Base-by-base conservation (phyloP, 2,888 invertebrate species). In the Leptinotarsa tumamoca region DNA sequence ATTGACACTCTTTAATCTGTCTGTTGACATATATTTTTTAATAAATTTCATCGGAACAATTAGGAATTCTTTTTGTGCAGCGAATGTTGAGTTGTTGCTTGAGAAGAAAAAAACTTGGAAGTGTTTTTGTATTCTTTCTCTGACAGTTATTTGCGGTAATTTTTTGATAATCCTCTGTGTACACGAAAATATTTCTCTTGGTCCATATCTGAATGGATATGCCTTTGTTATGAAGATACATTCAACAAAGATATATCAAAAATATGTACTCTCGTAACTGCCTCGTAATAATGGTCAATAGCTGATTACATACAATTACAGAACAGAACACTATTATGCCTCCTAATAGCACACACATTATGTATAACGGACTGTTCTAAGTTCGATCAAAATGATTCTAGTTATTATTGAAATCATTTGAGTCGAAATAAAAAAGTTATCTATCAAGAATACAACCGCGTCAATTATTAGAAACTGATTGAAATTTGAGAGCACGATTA, bases 261-360 rank as follows among this genome's bases (percentile, higher is more conserved):
- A 54, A 54, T 18, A 54, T 58, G 14, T 23, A 13, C 21, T 58
- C 18, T 58, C 15, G 23, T 23, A 58, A 58, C 4, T 23, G 58
- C 58, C 54, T 67, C 21, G 52, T 4, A 67, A 17, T 67, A 54
- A 63, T 63, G 17, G 43, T 27, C 17, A 17, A 17, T 17, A 43
- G 63, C 33, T 63, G 33, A 63, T 63, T 54, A 21, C 67, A 66
- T 72, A 67, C 67, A 67, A 56, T 72, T 67, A 72, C 52, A 17
- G 52, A n/a, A 43, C 21, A 52, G 33, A 56, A 33, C 69, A 54
- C 56, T 58, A 56, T 23, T 49, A 58, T 23, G 13, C 21, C 17
- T 52, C 43, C 49, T 70, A 70, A 70, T 61, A 43, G 49, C 23
- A 49, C 21, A 18, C 17, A 58, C 21, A 70, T 58, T 58, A 70